Base-by-base conservation (phyloP, 1,140 invertebrate genomes). In the Platyura marginata region DNA sequence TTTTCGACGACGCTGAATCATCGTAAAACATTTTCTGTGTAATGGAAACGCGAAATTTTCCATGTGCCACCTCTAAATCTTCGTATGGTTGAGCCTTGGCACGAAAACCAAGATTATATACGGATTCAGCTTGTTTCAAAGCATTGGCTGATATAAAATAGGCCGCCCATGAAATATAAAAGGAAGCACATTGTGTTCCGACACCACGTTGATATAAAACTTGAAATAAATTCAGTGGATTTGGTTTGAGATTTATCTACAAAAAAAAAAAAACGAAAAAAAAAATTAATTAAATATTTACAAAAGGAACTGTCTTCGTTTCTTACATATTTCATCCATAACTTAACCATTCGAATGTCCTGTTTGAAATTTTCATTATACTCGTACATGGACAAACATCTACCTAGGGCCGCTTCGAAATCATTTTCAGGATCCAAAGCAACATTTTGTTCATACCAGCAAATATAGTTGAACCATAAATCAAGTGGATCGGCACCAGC, bases 301-400 rank as follows among this genome's bases (percentile, higher is more conserved):
- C n/a, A n/a, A n/a, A n/a, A n/a, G n/a, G n/a, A n/a, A n/a, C n/a
- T 29, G 6, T 13, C 25, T 8, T 13, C 25, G 41, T 37, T 36
- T 69, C 79, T 76, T 68, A 91, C 86, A 73, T 84, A 90, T 74
- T 90, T 91, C 16, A 92, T 80, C 79, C 86, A 88, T 19, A 90
- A 62, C 51, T 83, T 76, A 46, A 90, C 74, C 57, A 81, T 80
- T 61, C 88, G 70, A 36, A 72, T 63, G 61, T 94, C 88, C 68
- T 92, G 83, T 53, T 71, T 75, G 57, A 93, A 93, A 48, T 72
- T 71, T 19, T 72, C 66, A 57, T 82, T 75, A 62, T 81, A 77
- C 60, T 85, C 85, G 66, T 87, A 91, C 47, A 71, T 64, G 18
- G 69, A 66, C 34, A 92, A 67, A 56, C 87, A 92, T 41, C 81